Evolutionary conservation across 2,797 vertebrate genomes (phyloP).

Genomic region (Coendou prehensilis): DNA sequence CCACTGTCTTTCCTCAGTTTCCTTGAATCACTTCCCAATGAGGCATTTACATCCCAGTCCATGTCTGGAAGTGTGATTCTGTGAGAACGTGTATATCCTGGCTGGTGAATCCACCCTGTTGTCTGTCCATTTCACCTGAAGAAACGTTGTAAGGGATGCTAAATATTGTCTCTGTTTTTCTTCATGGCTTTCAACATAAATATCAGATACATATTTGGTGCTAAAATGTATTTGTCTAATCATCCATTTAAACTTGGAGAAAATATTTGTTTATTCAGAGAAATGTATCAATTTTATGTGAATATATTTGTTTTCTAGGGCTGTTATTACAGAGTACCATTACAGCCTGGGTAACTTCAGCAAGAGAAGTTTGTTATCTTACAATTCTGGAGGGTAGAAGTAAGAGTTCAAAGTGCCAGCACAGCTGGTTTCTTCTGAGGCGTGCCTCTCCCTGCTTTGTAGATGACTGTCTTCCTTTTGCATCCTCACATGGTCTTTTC

Average conservation of each 20-base stretch:
- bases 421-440: not conserved
- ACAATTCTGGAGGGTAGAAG: not conserved
- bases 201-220: not conserved
- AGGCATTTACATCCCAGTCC: not conserved
- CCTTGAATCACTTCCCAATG: not conserved
- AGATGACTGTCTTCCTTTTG: too few relatives aligned
- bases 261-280: constrained; percentile 25
- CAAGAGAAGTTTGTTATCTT: not conserved
- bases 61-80: not conserved
- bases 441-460: not conserved
- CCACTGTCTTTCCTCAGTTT: not conserved
- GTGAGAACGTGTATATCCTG: not conserved
- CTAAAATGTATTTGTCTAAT: not conserved
- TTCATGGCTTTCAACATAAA: not conserved
- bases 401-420: not conserved
- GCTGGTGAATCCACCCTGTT: not conserved
- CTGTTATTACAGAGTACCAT: not conserved
- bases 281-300: not conserved
- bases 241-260: not conserved
- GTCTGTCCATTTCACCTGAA: not conserved
- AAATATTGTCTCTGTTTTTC: not conserved
- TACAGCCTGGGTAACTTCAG: not conserved
- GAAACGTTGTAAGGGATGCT: not conserved
- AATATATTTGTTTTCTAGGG: not conserved
- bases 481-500: not conserved